A percentile compares a stretch with the other conserved stretches of the same genome.
Evolutionary conservation across 1,140 invertebrate genomes (phyloP).

Genomic region (Cataglyphis hispanica): DNA sequence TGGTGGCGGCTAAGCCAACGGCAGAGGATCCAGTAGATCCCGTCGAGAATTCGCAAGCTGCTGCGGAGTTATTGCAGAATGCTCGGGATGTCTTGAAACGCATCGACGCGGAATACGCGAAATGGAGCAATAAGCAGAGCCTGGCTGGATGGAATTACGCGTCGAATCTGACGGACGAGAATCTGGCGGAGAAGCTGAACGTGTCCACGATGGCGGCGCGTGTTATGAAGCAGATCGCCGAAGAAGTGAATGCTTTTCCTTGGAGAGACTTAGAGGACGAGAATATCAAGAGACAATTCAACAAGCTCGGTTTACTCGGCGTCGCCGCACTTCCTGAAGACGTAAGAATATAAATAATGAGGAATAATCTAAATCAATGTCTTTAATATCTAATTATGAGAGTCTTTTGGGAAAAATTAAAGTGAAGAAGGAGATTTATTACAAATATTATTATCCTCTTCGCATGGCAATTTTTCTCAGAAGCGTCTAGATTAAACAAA

Average conservation of each 20-base stretch:
- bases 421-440: not conserved
- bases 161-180: slow-evolving; percentile 91
- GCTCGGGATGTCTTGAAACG: slow-evolving; percentile 88
- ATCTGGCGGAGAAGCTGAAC: slow-evolving; percentile 88
- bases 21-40: not conserved
- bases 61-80: slow-evolving; percentile 59
- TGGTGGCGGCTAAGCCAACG: slow-evolving; percentile 22
- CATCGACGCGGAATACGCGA: slow-evolving; percentile 87
- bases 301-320: slow-evolving; percentile 89
- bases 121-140: slow-evolving; percentile 87
- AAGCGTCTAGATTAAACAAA: not conserved
- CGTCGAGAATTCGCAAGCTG: not conserved
- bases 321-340: slow-evolving; percentile 90
- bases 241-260: slow-evolving; percentile 88
- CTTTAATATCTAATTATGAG: slow-evolving; percentile 7
- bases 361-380: not conserved
- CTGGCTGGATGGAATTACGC: slow-evolving; percentile 90
- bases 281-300: slow-evolving; percentile 89
- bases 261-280: slow-evolving; percentile 89
- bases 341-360: slow-evolving; percentile 68
- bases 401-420: not conserved
- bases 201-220: slow-evolving; percentile 80
- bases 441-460: not conserved
- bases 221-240: slow-evolving; percentile 85
- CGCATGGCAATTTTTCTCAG: not conserved